phyloP scores from a whole-genome alignment of 2,888 invertebrate species.

The Mactromeris polynyma region DNA sequence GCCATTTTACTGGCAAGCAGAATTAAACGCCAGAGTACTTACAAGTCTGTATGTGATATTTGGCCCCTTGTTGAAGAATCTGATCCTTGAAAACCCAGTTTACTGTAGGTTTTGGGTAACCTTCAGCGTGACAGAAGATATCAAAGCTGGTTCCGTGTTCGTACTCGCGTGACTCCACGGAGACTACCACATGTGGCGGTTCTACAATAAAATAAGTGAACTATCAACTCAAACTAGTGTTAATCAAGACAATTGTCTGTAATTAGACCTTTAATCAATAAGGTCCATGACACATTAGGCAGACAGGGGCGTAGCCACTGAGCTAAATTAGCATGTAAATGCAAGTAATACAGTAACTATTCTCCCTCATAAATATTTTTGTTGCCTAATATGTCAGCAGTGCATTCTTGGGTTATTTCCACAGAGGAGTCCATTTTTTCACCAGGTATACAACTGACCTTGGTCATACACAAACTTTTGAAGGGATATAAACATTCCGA shows the following conservation, averaged over 20 bases:
- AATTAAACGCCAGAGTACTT: constrained; percentile 59
- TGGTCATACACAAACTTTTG: no score
- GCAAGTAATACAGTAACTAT: no score
- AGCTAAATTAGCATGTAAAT: no score
- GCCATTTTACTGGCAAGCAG: no score
- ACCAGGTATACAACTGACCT: no score
- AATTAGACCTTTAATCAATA: neutral
- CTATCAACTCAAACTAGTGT: neutral
- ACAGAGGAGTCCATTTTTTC: no score
- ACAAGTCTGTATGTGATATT: constrained; percentile 77
- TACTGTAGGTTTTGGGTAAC: constrained; percentile 91
- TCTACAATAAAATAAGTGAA: constrained; percentile 88
- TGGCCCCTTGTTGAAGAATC: constrained; percentile 71
- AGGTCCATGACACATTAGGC: neutral
- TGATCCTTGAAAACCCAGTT: constrained; percentile 92
- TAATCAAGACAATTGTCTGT: neutral
- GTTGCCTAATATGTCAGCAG: no score
- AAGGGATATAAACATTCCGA: no score
- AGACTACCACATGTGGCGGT: constrained; percentile 92
- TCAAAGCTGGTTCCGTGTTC: constrained; percentile 91
- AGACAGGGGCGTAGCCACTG: no score
- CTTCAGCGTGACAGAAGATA: constrained; percentile 92
- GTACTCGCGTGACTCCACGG: constrained; percentile 91
- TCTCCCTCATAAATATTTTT: no score
- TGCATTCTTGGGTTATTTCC: no score